Percentiles rank a stretch among this genome's conserved stretches.
These are phyloP conservation scores for Pteronura brasiliensis DNA, from an alignment of 2,113 vertebrate genomes.

Conservation along the genomic window DNA sequence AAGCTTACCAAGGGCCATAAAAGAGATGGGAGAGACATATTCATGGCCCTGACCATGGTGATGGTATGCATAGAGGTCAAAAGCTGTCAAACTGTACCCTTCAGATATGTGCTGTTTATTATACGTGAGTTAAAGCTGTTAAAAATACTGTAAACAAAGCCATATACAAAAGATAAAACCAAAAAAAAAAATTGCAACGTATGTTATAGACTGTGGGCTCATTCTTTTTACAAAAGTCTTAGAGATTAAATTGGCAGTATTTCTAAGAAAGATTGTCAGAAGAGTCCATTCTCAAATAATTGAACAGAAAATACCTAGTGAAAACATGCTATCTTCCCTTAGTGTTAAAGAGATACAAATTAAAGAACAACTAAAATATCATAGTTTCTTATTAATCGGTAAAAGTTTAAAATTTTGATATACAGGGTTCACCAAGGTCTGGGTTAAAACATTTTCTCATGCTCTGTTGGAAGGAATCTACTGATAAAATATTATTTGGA, in stretches of 20 bases:
- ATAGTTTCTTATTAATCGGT: neutral
- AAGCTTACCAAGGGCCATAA: neutral
- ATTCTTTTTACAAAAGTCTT: neutral
- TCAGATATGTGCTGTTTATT: neutral
- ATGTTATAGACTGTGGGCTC: neutral
- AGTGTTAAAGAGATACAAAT: neutral
- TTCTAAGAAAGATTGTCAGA: neutral
- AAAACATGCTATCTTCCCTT: neutral
- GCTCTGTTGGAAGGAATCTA: neutral
- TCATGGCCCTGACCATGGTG: neutral
- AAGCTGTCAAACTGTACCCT: neutral
- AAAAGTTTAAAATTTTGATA: neutral
- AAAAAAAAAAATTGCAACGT: neutral
- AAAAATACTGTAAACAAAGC: neutral
- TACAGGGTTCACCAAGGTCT: neutral
- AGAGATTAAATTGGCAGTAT: neutral
- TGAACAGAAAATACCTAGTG: neutral
- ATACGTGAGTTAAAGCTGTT: neutral
- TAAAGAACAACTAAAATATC: neutral
- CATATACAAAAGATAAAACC: neutral
- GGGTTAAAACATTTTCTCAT: neutral
- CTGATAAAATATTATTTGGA: neutral
- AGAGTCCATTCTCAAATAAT: neutral
- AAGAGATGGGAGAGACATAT: neutral
- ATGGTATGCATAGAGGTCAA: neutral